Evolutionary conservation across 2,797 vertebrate genomes (phyloP).

Genomic region (Bradypus variegatus): DNA sequence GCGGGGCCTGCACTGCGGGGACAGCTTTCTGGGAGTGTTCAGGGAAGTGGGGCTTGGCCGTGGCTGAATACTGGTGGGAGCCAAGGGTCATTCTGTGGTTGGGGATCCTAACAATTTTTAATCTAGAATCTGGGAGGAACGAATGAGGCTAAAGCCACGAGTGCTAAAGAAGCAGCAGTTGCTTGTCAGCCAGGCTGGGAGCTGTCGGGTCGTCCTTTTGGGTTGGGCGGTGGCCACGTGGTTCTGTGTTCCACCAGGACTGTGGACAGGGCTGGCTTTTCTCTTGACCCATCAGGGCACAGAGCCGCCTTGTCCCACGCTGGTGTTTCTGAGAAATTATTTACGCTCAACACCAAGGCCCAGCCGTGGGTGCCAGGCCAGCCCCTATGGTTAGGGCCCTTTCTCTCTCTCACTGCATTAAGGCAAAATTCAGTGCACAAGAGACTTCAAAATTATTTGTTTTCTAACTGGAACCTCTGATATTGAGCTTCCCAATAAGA

Average conservation of each 20-base stretch:
- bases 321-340: accelerated
- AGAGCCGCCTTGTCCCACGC: accelerated
- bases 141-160: background rate
- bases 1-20: background rate
- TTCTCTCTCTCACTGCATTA: accelerated
- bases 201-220: accelerated
- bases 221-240: background rate
- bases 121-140: background rate
- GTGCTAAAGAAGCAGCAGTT: accelerated
- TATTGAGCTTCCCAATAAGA: too few relatives aligned
- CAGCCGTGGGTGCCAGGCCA: accelerated
- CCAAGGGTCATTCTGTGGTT: background rate
- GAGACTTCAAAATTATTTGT: accelerated
- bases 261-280: accelerated
- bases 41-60: background rate
- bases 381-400: background rate
- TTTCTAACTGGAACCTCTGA: background rate
- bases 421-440: accelerated
- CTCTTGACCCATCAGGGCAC: accelerated
- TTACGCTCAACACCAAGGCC: accelerated
- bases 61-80: background rate
- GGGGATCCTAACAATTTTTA: background rate
- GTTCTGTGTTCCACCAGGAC: background rate
- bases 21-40: background rate
- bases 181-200: background rate